Evolutionary conservation across 1,140 invertebrate species (phyloP), one percentile per base, ranked within the genome.

Genomic region (Homarus americanus): DNA sequence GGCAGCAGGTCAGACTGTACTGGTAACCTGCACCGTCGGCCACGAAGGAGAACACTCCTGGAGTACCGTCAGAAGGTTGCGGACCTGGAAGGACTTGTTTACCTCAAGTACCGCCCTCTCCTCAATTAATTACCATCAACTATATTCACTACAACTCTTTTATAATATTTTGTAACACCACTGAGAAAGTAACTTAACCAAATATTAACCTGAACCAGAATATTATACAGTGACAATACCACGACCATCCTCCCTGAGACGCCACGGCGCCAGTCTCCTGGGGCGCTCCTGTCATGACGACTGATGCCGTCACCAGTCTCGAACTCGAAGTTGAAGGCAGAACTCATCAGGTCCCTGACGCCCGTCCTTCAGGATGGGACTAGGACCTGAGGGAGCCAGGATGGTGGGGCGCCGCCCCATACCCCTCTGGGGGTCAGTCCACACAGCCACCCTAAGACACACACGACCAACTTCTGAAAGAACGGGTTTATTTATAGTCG

Each of bases 181-280:
- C 9, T 49, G 7, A 49, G 15, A n/a, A n/a, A 7, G 15, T 10
- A 49, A 1, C 15, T n/a, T n/a, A 15, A 49, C 44, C 15, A 15
- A 49, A 10, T 49, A 49, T 15, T 58, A 4, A 58, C 15, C 17
- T 32, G n/a, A n/a, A n/a, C n/a, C n/a, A n/a, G n/a, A n/a, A n/a
- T n/a, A n/a, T 17, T 80, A 88, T 78, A 82, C 53, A 88, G n/a
- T n/a, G n/a, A 69, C 32, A 76, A 34, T 76, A 12, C 38, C 73
- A n/a, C n/a, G 36, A 76, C 73, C 73, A 76, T 24, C 36, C 73
- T 38, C 73, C 73, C 36, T 76, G 73, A 7, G 40, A 17, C 4
- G 34, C 36, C 73, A 76, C 73, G 34, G 73, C 40, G 73, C 73
- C 73, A n/a, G 34, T 17, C 20, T 38, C 73, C 73, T 36, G 36